Evolutionary conservation across 2,888 invertebrate species (phyloP), one percentile per base, ranked within the genome.

Genomic region (Eustalomyia histrio): DNA sequence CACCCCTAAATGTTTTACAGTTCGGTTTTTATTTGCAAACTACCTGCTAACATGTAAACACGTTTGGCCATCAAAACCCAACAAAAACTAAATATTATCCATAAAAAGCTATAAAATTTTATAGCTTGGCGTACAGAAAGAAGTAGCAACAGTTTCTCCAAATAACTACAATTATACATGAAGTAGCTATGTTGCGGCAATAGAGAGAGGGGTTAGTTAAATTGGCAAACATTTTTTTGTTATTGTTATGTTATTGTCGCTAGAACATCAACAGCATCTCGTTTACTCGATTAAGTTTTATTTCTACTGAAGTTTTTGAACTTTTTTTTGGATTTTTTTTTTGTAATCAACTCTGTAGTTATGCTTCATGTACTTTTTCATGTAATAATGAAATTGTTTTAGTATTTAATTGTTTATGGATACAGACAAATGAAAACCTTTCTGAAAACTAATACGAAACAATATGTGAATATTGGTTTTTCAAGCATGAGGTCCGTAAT

Each of bases 321-420:
- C 33, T 10, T 8, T 29, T 55, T 24, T 18, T 55, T 1, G 4
- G 5, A 14, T 4, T 24, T 29, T 29, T 14, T 16, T 33, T 24
- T 57, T 16, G 74, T 67, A 78, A 78, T 81, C 74, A 78, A 78
- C 71, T 75, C 16, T 61, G 14, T 29, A 52, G 74, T 78, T 68
- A 65, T 71, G 78, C 78, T 71, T 81, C 81, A 78, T 63, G 71
- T 74, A 74, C 69, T 61, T 47, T 65, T 67, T 71, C 74, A 78
- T 81, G n/a, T n/a, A n/a, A 74, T 78, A 78, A 81, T 74, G 78
- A 78, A 81, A 81, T 75, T 75, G 81, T 81, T 81, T 71, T 64
- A 64, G 71, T 50, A 75, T 81, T 78, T 81, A 81, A 81, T 81
- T 81, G 78, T 75, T 81, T 78, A 78, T 78, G 81, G 74, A 68